Conservation (phyloP, 2,113 vertebrate genomes). For the Dasyprocta punctata region DNA sequence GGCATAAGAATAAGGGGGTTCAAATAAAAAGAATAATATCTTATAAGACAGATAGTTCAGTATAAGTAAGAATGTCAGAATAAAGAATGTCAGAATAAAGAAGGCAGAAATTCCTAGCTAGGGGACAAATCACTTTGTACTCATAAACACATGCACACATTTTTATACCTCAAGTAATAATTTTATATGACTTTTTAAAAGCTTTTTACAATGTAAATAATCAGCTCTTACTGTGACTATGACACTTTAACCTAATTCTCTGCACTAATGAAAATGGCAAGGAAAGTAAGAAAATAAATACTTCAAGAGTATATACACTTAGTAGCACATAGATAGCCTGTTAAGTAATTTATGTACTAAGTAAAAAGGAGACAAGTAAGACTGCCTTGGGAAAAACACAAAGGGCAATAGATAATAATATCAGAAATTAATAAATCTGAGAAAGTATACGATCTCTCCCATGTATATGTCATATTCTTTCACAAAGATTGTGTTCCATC, state of each 20-base stretch:
- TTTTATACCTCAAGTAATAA: neutral
- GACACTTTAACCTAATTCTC: neutral
- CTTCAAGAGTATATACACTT: neutral
- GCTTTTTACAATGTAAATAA: neutral
- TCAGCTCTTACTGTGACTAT: neutral
- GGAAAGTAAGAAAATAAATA: conserved; percentile 24
- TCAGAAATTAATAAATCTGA: neutral
- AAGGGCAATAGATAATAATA: neutral
- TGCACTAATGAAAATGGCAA: neutral
- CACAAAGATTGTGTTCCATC: neutral
- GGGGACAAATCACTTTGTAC: neutral
- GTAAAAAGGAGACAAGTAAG: neutral
- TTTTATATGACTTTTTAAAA: neutral
- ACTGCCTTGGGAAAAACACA: neutral
- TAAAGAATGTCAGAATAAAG: neutral
- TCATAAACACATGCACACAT: neutral
- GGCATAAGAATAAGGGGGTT: neutral
- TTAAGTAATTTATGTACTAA: neutral
- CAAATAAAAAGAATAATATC: conserved; percentile 20
- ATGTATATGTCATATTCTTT: neutral
- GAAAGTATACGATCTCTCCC: neutral
- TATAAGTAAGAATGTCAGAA: neutral
- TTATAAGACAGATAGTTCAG: neutral
- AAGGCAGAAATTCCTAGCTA: neutral
- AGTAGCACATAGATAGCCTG: neutral